phyloP scores from a whole-genome alignment of 2,888 invertebrate species.

The Caenorhabditis becei region DNA sequence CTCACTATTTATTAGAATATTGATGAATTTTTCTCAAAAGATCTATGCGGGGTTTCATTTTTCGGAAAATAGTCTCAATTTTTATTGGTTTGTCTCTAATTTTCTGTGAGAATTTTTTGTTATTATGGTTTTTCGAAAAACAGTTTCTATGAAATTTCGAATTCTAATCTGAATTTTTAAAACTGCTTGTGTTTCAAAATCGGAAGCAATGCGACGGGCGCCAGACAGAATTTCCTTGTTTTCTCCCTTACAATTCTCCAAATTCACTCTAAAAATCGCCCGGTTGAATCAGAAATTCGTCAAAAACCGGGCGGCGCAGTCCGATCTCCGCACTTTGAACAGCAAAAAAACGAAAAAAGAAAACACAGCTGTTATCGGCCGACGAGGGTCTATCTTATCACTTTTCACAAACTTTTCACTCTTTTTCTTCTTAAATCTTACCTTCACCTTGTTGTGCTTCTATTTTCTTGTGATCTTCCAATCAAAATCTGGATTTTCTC shows the following conservation, averaged over 20 bases:
- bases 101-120: not conserved
- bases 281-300: slow-evolving; percentile 26
- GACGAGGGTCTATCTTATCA: not conserved
- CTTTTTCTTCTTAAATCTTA: not conserved
- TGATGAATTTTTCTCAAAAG: slow-evolving; percentile 25
- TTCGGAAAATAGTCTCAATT: slow-evolving; percentile 1
- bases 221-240: not conserved
- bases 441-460: not conserved
- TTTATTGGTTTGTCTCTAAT: not conserved
- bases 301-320: slow-evolving; percentile 28
- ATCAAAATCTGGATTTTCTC: not conserved
- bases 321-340: slow-evolving; percentile 36
- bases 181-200: not conserved
- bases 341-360: slow-evolving; percentile 12
- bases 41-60: not conserved
- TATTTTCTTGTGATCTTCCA: not conserved
- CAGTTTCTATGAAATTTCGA: not conserved
- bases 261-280: slow-evolving; percentile 4
- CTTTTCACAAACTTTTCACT: slow-evolving; percentile 1
- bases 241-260: not conserved
- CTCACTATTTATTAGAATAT: slow-evolving; percentile 30
- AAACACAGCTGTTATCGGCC: slow-evolving; percentile 42
- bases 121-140: not conserved
- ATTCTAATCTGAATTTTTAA: not conserved
- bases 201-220: too few species aligned